These are phyloP conservation scores for Phyllotis vaccarum DNA, from an alignment of 2,797 vertebrate genomes.

Conservation along the genomic window DNA sequence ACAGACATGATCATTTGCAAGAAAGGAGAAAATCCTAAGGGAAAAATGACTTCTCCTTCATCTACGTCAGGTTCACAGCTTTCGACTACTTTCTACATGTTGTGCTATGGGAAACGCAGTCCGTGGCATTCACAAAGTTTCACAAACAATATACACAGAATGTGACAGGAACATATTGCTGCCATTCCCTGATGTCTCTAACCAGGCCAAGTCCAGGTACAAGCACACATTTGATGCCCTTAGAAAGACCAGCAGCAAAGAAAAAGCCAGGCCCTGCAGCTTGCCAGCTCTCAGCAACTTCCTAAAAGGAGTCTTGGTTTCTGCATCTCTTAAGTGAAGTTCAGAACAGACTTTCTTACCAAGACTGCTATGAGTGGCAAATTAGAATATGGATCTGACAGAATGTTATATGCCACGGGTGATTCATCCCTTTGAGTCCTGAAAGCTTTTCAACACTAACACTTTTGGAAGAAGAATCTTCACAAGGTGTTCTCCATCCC, in stretches of 20 bases:
- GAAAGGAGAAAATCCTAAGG: not conserved
- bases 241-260: not conserved
- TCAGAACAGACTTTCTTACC: conserved; percentile 6
- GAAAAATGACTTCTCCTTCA: not conserved
- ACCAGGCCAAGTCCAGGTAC: not conserved
- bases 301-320: not conserved
- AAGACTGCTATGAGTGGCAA: not conserved
- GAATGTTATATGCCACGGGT: not conserved
- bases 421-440: conserved; percentile 30
- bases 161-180: not conserved
- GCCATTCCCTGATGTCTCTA: not conserved
- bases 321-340: not conserved
- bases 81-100: not conserved
- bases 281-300: not conserved
- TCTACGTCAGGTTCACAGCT: not conserved
- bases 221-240: not conserved
- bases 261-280: not conserved
- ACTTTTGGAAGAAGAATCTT: conserved; percentile 11
- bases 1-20: not conserved
- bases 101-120: not conserved
- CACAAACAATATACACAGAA: not conserved
- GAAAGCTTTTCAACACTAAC: conserved; percentile 20
- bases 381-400: conserved; percentile 6
- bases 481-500: not conserved
- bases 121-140: not conserved